A percentile compares a stretch with the other conserved stretches of the same genome.
These are phyloP conservation scores for Eupithecia exiguata DNA, from an alignment of 2,888 invertebrate species.

Conservation along the genomic window DNA sequence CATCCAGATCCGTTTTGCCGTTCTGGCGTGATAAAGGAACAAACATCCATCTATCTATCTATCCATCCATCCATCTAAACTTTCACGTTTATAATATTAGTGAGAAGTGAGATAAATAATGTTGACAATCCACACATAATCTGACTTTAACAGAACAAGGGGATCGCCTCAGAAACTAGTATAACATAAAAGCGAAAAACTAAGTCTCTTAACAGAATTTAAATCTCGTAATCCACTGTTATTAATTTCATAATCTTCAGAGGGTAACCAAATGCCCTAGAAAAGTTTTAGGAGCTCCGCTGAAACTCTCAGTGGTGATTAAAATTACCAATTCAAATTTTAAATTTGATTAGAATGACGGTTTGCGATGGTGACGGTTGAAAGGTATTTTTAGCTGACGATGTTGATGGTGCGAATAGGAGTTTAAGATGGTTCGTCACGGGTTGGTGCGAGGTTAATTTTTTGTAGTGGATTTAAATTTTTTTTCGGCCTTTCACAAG, in stretches of 20 bases:
- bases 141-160: no score
- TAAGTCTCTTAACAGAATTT: neutral
- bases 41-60: no score
- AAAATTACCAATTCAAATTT: conserved; percentile 39
- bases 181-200: neutral
- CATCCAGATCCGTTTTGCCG: no score
- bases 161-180: neutral
- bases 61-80: no score
- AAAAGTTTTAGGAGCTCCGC: conserved; percentile 27
- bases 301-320: conserved; percentile 24
- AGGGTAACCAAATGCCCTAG: neutral
- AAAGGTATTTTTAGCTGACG: neutral
- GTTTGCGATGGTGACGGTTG: conserved; percentile 14
- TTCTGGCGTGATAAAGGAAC: no score
- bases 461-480: no score
- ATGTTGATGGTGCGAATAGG: neutral
- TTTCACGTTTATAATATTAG: no score
- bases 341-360: conserved; percentile 39
- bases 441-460: no score
- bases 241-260: conserved; percentile 5
- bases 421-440: no score
- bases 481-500: no score
- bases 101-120: no score
- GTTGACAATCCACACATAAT: no score
- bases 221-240: neutral